A percentile compares a stretch with the other conserved stretches of the same genome.
These are phyloP conservation scores for Probaryconus sp. DNA, from an alignment of 1,140 invertebrate species.

Conservation along the genomic window DNA sequence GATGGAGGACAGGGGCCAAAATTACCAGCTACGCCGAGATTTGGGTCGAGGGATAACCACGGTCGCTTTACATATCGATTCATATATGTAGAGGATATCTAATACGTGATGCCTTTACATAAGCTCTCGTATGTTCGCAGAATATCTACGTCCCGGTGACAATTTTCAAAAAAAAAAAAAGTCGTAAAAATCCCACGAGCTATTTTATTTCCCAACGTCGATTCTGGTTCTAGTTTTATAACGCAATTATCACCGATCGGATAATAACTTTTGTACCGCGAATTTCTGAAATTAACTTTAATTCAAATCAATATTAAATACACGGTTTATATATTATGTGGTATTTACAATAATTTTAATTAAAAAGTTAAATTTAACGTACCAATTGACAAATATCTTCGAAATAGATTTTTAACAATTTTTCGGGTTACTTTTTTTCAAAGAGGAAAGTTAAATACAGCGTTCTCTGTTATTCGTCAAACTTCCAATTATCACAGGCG, in stretches of 20 bases:
- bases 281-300: background rate
- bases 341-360: too few species aligned
- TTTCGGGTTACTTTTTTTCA: background rate
- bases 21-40: constrained; percentile 38
- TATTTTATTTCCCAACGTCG: background rate
- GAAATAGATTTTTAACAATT: too few species aligned
- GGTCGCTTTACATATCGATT: constrained; percentile 39
- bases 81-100: background rate
- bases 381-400: too few species aligned
- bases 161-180: background rate
- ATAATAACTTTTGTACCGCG: background rate
- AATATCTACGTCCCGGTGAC: background rate
- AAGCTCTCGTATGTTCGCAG: background rate
- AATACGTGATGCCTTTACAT: constrained; percentile 1
- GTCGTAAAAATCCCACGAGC: too few species aligned
- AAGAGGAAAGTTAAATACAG: constrained; percentile 19
- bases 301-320: too few species aligned
- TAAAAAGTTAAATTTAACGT: too few species aligned
- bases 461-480: constrained; percentile 22
- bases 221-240: background rate
- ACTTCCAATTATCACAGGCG: constrained; percentile 20
- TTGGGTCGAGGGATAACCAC: constrained; percentile 41
- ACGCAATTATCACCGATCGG: background rate
- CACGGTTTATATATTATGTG: too few species aligned
- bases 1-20: constrained; percentile 34